These are phyloP conservation scores for Minunthozetes semirufus DNA, from an alignment of 2,888 invertebrate species.

Conservation along the genomic window DNA sequence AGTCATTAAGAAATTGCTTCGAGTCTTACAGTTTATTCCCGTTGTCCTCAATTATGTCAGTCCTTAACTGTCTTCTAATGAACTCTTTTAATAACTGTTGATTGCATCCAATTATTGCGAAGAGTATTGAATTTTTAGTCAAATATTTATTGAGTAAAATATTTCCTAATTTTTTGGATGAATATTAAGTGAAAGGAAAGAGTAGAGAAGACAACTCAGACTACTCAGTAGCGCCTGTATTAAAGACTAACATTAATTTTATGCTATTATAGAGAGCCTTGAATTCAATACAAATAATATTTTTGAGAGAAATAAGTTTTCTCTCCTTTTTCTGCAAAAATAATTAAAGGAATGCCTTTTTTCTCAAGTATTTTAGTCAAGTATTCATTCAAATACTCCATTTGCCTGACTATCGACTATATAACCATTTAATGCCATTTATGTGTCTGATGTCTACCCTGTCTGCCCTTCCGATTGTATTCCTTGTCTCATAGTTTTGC, in stretches of 20 bases:
- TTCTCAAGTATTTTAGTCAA: not conserved
- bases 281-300: constrained; percentile 7
- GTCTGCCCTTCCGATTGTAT: not conserved
- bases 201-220: not conserved
- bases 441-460: constrained; percentile 8
- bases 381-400: not conserved
- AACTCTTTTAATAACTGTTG: not conserved
- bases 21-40: not conserved
- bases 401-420: not conserved
- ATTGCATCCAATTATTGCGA: not conserved
- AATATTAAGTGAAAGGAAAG: not conserved
- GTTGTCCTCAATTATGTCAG: not conserved
- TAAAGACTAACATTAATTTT: not conserved
- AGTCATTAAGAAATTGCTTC: not conserved
- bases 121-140: not conserved
- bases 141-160: not conserved
- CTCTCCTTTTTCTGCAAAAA: not conserved
- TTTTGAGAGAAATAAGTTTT: not conserved
- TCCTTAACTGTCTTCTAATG: not conserved
- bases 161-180: not conserved
- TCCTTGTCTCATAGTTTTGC: not conserved
- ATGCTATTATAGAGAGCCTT: constrained; percentile 13
- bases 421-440: constrained; percentile 7
- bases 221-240: not conserved
- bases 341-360: not conserved